phyloP scores from a whole-genome alignment of 2,888 invertebrate genomes.

The Merodon equestris region DNA sequence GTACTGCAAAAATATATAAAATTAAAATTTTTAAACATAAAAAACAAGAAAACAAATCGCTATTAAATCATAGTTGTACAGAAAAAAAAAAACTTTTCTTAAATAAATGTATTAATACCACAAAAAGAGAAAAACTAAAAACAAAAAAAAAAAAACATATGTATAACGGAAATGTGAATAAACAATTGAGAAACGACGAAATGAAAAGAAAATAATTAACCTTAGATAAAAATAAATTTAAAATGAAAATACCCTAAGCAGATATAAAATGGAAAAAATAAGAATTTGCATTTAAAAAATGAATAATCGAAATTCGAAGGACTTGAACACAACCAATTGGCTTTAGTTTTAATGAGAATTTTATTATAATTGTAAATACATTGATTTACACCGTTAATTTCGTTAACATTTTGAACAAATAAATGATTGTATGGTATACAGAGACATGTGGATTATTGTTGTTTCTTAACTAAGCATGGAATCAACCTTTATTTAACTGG shows the following conservation, averaged over 20 bases:
- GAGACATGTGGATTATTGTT: slow-evolving; percentile 17
- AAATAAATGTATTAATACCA: slow-evolving; percentile 37
- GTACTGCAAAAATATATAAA: slow-evolving; percentile 27
- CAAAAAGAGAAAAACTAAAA: slow-evolving; percentile 21
- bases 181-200: slow-evolving; percentile 47
- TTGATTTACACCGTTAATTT: slow-evolving; percentile 13
- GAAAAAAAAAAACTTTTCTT: slow-evolving; percentile 43
- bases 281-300: slow-evolving; percentile 51
- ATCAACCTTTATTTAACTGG: slow-evolving; percentile 30
- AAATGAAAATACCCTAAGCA: not conserved
- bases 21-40: slow-evolving; percentile 12
- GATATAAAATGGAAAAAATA: slow-evolving; percentile 15
- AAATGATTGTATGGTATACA: slow-evolving; percentile 32
- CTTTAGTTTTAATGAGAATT: slow-evolving; percentile 36
- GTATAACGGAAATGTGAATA: slow-evolving; percentile 54
- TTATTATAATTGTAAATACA: slow-evolving; percentile 41
- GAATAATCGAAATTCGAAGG: slow-evolving; percentile 59
- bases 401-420: not conserved
- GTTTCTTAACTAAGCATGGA: too few species aligned
- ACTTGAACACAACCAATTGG: slow-evolving; percentile 47
- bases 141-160: slow-evolving; percentile 6
- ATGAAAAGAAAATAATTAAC: slow-evolving; percentile 9
- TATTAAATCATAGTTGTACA: slow-evolving; percentile 55
- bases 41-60: slow-evolving; percentile 25
- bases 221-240: slow-evolving; percentile 19